A percentile compares a stretch with the other conserved stretches of the same genome.
phyloP scores from a whole-genome alignment of 2,797 vertebrate genomes.

The Semaprochilodus insignis region DNA sequence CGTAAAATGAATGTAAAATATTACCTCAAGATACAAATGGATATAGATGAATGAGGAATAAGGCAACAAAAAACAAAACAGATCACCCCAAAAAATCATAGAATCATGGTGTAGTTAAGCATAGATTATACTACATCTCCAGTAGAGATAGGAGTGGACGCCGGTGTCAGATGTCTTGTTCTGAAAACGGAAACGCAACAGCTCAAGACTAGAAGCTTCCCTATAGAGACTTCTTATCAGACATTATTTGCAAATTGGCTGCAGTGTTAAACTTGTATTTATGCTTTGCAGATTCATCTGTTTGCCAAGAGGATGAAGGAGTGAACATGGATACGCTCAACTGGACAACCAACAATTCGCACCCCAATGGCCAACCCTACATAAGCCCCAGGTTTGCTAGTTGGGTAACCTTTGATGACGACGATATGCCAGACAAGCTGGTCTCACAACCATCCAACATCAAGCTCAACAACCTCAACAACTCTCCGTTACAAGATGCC shows the following conservation, averaged over 20 bases:
- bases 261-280: neutral
- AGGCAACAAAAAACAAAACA: no score
- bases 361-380: constrained; percentile 76
- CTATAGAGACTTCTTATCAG: neutral
- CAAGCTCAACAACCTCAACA: constrained; percentile 63
- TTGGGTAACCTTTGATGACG: constrained; percentile 92
- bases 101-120: no score
- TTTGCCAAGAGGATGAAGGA: constrained; percentile 86
- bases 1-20: no score
- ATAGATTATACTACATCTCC: no score
- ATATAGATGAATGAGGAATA: no score
- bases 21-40: no score
- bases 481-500: constrained; percentile 67
- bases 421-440: constrained; percentile 64
- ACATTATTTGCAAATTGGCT: neutral
- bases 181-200: neutral
- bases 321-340: constrained; percentile 83
- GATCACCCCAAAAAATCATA: no score
- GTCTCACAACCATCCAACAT: constrained; percentile 67
- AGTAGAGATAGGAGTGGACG: no score
- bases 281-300: constrained; percentile 75
- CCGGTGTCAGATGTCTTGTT: constrained; percentile 2
- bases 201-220: neutral
- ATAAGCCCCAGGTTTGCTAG: constrained; percentile 78
- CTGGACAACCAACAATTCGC: constrained; percentile 74